Conservation (phyloP, 1,140 invertebrate genomes). For the Caenorhabditis latens region DNA sequence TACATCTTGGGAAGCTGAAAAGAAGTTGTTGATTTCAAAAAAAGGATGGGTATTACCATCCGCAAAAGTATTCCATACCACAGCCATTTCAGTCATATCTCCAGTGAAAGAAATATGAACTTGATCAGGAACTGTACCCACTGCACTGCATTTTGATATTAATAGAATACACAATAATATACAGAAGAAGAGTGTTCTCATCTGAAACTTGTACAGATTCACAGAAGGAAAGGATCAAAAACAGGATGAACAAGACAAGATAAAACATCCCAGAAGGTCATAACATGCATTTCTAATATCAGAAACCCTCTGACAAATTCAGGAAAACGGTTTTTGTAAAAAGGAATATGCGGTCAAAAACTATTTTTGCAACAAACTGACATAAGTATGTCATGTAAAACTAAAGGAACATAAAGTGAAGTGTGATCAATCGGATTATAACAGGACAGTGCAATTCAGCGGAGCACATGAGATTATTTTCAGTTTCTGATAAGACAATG, state of each 20-base stretch:
- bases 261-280: background rate
- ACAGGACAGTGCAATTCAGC: background rate
- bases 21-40: background rate
- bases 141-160: background rate
- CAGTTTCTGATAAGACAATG: slow-evolving; percentile 13
- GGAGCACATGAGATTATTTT: slow-evolving; percentile 14
- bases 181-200: background rate
- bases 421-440: slow-evolving; percentile 50
- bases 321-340: too few relatives aligned
- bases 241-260: background rate
- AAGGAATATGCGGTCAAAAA: too few relatives aligned
- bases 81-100: slow-evolving; percentile 59
- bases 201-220: background rate
- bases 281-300: too few relatives aligned
- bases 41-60: slow-evolving; percentile 12
- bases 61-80: slow-evolving; percentile 65
- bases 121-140: slow-evolving; percentile 55
- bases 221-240: background rate
- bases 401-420: slow-evolving; percentile 36
- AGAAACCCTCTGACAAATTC: too few relatives aligned
- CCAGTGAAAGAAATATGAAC: slow-evolving; percentile 65
- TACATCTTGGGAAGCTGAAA: slow-evolving; percentile 51
- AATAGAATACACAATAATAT: background rate
- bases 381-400: background rate
- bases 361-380: background rate